phyloP scores from a whole-genome alignment of 2,888 invertebrate species.

The Parnassius mnemosyne region DNA sequence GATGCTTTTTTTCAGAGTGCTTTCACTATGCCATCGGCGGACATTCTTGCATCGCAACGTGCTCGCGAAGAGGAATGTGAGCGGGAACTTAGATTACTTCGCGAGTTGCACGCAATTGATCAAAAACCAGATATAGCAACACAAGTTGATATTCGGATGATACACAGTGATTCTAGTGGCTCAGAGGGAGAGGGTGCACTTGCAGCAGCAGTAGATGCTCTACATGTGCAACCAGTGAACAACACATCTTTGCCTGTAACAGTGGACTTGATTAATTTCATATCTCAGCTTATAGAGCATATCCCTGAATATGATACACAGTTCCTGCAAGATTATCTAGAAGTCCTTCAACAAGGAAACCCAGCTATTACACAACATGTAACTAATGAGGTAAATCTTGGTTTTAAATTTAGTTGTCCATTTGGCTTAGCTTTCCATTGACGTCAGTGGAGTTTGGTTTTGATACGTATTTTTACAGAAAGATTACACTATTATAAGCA shows the following conservation, averaged over 20 bases:
- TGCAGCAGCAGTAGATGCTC: constrained; percentile 25
- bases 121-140: background rate
- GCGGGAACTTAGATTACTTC: constrained; percentile 22
- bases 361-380: constrained; percentile 5
- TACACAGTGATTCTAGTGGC: constrained; percentile 26
- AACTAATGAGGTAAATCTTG: background rate
- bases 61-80: constrained; percentile 31
- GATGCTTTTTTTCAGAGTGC: constrained; percentile 14
- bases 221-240: constrained; percentile 11
- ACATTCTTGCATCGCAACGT: constrained; percentile 30
- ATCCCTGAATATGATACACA: constrained; percentile 17
- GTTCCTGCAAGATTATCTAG: constrained; percentile 25
- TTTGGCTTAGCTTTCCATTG: no score
- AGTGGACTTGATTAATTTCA: constrained; percentile 14
- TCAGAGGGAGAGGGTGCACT: constrained; percentile 28
- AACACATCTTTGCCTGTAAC: background rate
- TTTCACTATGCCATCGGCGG: constrained; percentile 31
- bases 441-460: no score
- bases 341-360: constrained; percentile 20
- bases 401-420: no score
- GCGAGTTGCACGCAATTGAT: constrained; percentile 20
- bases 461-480: no score
- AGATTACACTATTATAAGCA: no score
- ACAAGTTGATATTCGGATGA: constrained; percentile 1
- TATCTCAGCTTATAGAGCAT: constrained; percentile 13